Evolutionary conservation across 2,888 invertebrate genomes (phyloP).

Genomic region (Phytoseiulus persimilis): DNA sequence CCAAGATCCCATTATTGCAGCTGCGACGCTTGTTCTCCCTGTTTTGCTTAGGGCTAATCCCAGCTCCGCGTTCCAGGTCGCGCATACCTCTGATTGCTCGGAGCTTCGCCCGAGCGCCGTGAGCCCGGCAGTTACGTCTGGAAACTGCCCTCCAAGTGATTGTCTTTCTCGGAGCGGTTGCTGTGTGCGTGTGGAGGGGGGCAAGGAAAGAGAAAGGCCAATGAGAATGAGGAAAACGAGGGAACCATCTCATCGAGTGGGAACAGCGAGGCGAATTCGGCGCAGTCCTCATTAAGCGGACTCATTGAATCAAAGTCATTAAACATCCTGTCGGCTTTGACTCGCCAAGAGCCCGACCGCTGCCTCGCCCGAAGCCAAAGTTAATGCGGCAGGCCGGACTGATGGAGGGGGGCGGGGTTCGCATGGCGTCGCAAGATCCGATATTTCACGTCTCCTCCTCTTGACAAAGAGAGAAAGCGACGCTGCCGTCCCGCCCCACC

Average conservation of each 20-base stretch:
- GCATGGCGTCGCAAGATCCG: background rate
- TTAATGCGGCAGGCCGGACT: background rate
- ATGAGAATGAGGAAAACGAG: background rate
- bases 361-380: background rate
- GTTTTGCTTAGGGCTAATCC: too few relatives aligned
- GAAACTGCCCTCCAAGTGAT: background rate
- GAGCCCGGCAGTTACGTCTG: too few relatives aligned
- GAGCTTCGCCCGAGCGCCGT: too few relatives aligned
- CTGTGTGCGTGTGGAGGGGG: background rate
- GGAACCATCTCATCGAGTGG: background rate
- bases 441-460: background rate
- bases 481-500: background rate
- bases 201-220: background rate
- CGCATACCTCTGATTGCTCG: too few relatives aligned
- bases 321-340: background rate
- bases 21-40: too few relatives aligned
- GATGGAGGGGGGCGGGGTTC: background rate
- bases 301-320: slow-evolving; percentile 5
- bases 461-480: background rate
- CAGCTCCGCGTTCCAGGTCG: too few relatives aligned
- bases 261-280: background rate
- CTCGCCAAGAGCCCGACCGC: background rate
- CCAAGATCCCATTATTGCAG: too few relatives aligned
- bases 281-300: background rate
- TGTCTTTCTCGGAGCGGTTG: background rate